phyloP scores from a whole-genome alignment of 2,113 vertebrate species.

The Pseudopipra pipra region DNA sequence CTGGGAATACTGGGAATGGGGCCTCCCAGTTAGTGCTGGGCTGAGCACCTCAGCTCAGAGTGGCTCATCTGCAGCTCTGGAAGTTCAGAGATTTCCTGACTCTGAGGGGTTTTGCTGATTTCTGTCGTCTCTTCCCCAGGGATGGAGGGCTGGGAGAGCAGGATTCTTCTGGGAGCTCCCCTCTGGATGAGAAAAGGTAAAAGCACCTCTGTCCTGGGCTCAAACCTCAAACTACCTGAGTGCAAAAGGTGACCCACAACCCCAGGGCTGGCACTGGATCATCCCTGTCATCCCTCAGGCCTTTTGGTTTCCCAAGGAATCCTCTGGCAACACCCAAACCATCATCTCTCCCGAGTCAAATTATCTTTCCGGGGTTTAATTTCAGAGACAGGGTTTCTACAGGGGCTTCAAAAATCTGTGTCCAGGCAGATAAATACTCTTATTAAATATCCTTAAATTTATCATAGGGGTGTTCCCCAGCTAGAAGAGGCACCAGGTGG shows the following conservation, averaged over 20 bases:
- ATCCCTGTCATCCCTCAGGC: not conserved
- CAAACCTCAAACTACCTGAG: not conserved
- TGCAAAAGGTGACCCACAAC: not conserved
- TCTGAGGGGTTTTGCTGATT: not conserved
- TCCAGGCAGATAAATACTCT: accelerated
- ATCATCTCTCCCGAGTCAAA: not conserved
- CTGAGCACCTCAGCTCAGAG: accelerated
- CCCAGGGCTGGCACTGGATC: not conserved
- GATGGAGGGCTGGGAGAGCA: not conserved
- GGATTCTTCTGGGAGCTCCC: not conserved
- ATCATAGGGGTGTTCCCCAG: not conserved
- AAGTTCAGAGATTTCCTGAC: not conserved
- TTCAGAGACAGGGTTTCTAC: not conserved
- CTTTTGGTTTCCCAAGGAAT: not conserved
- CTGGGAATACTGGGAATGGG: not conserved
- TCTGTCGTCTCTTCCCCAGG: accelerated
- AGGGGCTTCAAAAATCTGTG: not conserved
- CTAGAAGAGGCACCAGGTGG: not conserved
- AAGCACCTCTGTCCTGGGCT: not conserved
- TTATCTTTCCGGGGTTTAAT: not conserved
- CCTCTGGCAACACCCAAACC: not conserved
- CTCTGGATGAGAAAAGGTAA: not conserved
- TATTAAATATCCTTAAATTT: not conserved
- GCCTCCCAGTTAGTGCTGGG: not conserved
- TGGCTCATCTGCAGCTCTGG: not conserved